Evolutionary conservation across 1,140 invertebrate species (phyloP).

Genomic region (Ectropis grisescens): DNA sequence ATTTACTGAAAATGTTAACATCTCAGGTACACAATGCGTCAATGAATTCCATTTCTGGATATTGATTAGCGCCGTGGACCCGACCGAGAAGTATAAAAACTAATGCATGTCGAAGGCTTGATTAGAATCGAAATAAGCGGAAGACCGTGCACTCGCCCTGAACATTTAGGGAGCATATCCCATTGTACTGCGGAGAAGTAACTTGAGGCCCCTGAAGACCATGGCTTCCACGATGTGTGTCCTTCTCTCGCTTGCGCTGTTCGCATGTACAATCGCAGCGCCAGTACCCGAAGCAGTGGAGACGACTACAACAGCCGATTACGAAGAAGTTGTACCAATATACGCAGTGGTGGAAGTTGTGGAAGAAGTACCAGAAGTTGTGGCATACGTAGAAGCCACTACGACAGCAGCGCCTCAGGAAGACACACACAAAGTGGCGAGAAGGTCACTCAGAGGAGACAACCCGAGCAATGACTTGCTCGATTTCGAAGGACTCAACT

Average conservation of each 20-base stretch:
- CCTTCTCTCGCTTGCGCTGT: constrained; percentile 25
- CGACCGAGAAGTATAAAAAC: constrained; percentile 34
- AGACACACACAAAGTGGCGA: constrained; percentile 30
- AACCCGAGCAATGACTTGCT: constrained; percentile 37
- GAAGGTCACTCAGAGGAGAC: constrained; percentile 36
- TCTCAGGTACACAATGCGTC: constrained; percentile 7
- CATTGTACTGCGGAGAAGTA: constrained; percentile 19
- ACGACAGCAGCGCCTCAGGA: constrained; percentile 15
- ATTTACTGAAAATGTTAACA: background rate
- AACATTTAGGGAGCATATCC: constrained; percentile 9
- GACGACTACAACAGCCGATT: constrained; percentile 19
- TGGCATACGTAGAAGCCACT: constrained; percentile 11
- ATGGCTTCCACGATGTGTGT: constrained; percentile 35
- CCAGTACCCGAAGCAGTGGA: constrained; percentile 21
- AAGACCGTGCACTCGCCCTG: constrained; percentile 9
- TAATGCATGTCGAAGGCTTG: constrained; percentile 13
- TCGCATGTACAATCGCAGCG: constrained; percentile 18
- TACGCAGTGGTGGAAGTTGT: constrained; percentile 18
- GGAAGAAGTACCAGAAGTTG: too few species aligned
- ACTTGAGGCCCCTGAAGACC: constrained; percentile 20
- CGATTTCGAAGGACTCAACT: constrained; percentile 26
- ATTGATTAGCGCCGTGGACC: constrained; percentile 48
- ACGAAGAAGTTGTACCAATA: constrained; percentile 18
- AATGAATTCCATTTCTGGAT: constrained; percentile 40
- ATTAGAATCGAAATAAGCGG: constrained; percentile 16